Evolutionary conservation across 2,113 vertebrate species (phyloP).

Genomic region (Nicator chloris): DNA sequence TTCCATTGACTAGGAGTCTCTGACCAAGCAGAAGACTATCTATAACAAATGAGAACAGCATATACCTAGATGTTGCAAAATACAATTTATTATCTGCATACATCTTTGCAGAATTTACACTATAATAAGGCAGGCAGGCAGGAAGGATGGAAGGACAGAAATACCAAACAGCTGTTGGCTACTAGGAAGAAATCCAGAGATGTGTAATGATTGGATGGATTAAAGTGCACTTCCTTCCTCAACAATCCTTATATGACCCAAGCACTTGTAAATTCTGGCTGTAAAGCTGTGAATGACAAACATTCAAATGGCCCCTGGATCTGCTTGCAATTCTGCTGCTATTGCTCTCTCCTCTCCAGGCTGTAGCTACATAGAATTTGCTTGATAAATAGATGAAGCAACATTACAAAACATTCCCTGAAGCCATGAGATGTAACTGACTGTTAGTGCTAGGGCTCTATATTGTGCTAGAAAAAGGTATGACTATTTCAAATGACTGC

Average conservation of each 20-base stretch:
- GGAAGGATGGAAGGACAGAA: background rate
- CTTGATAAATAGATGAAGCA: slow-evolving; percentile 20
- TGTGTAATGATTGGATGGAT: background rate
- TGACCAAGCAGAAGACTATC: background rate
- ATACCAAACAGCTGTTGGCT: background rate
- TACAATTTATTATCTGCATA: background rate
- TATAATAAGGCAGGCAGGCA: background rate
- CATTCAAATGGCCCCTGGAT: background rate
- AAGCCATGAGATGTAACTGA: background rate
- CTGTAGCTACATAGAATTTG: background rate
- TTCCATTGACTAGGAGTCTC: background rate
- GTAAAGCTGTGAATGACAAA: background rate
- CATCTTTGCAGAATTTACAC: background rate
- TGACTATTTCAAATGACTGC: background rate
- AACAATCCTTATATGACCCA: background rate
- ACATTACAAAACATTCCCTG: background rate
- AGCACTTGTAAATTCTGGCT: slow-evolving; percentile 17
- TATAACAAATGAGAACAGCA: background rate
- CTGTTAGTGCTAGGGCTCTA: background rate
- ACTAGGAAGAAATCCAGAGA: background rate
- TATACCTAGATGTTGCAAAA: background rate
- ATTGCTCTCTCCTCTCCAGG: background rate
- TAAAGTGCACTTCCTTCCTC: background rate
- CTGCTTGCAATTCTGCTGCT: background rate
- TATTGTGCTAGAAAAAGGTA: background rate